Evolutionary conservation across 64 coral and sea anemone genomes (phyloP).

Genomic region (Stylophora pistillata): DNA sequence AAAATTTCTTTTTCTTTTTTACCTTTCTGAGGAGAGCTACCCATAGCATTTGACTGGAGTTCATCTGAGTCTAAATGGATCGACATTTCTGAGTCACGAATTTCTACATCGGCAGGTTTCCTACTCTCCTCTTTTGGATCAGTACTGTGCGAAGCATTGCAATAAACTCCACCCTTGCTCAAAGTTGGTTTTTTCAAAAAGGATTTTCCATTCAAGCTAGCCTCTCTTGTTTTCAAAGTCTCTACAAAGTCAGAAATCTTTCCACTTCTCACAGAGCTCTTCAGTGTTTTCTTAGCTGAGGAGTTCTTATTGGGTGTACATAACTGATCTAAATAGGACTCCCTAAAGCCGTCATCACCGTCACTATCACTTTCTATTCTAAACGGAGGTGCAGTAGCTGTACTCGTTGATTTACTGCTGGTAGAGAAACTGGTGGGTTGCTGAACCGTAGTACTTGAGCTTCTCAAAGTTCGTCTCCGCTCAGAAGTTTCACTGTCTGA

Average conservation of each 20-base stretch:
- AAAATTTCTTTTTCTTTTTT: not conserved
- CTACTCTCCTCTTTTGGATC: not conserved
- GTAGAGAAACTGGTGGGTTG: not conserved
- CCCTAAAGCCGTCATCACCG: not conserved
- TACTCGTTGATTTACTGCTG: not conserved
- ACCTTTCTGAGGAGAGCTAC: not conserved
- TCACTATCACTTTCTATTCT: slow-evolving; percentile 46
- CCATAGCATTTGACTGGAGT: not conserved
- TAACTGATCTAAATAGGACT: not conserved
- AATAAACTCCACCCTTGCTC: not conserved
- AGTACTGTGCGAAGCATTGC: not conserved
- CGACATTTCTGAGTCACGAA: not conserved
- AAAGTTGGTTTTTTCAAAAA: not conserved
- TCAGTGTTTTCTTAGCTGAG: not conserved
- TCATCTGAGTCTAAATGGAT: not conserved
- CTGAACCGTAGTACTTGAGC: not conserved
- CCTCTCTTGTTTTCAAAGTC: not conserved
- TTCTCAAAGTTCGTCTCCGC: slow-evolving; percentile 7
- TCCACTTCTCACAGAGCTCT: not conserved
- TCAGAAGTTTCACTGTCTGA: not conserved
- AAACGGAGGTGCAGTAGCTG: not conserved
- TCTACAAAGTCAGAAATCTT: not conserved
- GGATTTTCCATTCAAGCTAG: not conserved
- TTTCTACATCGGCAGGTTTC: not conserved
- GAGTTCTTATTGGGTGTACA: not conserved